These are phyloP conservation scores for Polymixis flavicincta DNA, from an alignment of 2,888 invertebrate genomes.

Conservation along the genomic window DNA sequence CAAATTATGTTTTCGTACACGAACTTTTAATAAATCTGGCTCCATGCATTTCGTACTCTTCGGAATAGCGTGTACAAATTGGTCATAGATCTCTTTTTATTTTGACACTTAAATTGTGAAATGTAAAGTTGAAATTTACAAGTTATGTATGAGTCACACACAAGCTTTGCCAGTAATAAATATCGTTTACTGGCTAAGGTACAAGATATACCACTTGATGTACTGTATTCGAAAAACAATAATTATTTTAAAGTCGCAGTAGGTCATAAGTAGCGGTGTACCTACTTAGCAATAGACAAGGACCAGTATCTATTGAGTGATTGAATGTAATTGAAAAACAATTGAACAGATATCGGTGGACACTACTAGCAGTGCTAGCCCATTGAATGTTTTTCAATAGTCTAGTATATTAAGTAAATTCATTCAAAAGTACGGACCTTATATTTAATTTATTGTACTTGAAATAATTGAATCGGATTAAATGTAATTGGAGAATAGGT, in stretches of 20 bases:
- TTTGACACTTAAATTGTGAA: conserved; percentile 18
- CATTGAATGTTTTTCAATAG: conserved; percentile 13
- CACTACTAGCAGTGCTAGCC: neutral
- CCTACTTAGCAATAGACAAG: conserved; percentile 14
- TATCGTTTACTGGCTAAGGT: conserved; percentile 11
- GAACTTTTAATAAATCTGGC: conserved; percentile 22
- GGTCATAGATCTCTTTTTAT: conserved; percentile 36
- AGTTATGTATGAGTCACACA: conserved; percentile 8
- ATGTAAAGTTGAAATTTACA: neutral
- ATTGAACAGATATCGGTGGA: conserved; percentile 33
- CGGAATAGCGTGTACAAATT: conserved; percentile 27
- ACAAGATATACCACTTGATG: conserved; percentile 17
- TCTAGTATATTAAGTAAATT: neutral
- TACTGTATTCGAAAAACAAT: conserved; percentile 22
- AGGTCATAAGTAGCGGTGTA: conserved; percentile 19
- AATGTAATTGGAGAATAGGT: conserved; percentile 68
- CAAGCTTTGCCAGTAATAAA: conserved; percentile 19
- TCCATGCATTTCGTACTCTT: conserved; percentile 28
- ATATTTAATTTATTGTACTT: conserved; percentile 22
- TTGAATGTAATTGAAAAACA: conserved; percentile 49
- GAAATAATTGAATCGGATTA: conserved; percentile 49
- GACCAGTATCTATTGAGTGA: conserved; percentile 33
- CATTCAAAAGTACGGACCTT: neutral
- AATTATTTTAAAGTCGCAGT: conserved; percentile 20
- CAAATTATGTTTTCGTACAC: conserved; percentile 37